Evolutionary conservation across 2,113 vertebrate species (phyloP).

Genomic region (Otus sunia): DNA sequence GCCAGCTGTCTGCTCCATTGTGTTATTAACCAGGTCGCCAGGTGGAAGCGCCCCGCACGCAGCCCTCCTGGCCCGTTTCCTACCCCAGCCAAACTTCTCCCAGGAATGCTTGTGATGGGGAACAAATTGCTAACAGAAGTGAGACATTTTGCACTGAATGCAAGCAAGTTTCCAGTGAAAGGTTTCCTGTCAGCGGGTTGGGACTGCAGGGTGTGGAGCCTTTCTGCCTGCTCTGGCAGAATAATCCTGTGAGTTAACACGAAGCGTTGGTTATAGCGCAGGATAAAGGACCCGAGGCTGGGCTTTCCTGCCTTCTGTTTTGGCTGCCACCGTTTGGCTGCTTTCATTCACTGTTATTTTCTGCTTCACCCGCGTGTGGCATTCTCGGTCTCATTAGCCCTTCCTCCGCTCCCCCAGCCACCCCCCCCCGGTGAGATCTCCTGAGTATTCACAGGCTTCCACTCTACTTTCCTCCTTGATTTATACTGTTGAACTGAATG

Average conservation of each 20-base stretch:
- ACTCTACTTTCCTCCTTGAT: conserved; percentile 63
- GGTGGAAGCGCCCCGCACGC: neutral
- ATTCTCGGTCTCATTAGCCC: neutral
- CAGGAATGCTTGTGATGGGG: conserved; percentile 3
- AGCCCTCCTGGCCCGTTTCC: neutral
- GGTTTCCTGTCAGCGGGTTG: conserved; percentile 10
- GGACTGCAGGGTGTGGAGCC: neutral
- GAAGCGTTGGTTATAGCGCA: neutral
- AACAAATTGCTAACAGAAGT: conserved; percentile 24
- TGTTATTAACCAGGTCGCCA: neutral
- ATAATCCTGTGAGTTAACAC: conserved; percentile 9
- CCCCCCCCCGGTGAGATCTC: conserved; percentile 27
- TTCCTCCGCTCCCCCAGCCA: neutral
- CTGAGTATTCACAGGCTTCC: conserved; percentile 43
- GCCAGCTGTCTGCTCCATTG: neutral
- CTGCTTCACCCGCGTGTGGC: neutral
- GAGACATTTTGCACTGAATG: neutral
- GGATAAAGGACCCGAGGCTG: conserved; percentile 23
- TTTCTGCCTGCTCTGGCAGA: neutral
- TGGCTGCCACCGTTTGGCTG: conserved; percentile 19
- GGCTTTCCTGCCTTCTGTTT: conserved; percentile 50
- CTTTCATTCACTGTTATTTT: neutral
- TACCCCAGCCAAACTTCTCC: neutral
- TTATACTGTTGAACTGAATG: conserved; percentile 55
- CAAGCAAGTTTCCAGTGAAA: neutral